Evolutionary conservation across 2,113 vertebrate species (phyloP), one percentile per base, ranked within the genome.

Genomic region (Pelecanus crispus): DNA sequence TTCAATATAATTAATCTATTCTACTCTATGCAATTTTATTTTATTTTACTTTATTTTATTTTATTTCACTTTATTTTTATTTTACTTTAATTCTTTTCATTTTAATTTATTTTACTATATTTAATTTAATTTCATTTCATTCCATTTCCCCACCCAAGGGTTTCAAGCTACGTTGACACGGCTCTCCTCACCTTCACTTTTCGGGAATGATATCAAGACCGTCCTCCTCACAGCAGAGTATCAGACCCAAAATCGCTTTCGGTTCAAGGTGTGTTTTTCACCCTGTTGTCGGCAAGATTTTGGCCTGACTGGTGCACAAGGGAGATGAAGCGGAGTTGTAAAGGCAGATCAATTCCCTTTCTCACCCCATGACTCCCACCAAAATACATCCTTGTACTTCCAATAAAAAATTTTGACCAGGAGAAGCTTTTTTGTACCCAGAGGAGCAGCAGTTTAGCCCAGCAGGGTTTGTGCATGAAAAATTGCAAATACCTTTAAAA

Each of bases 241-340:
- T 96, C 98, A 99, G 97, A 97, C 99, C 24, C 26, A 56, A 52
- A 99, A 98, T 77, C 98, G 99, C 18, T 97, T 99, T 38, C 97
- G 96, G n/a, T 99, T 99, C 93, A 99, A 98, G 99, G 99, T 99
- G 75, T 74, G 56, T 34, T 42, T 49, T 9, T 65, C 67, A 8
- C 12, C 9, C 10, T 7, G 20, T 14, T n/a, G 13, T 10, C 1
- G 5, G 22, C 17, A 15, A 12, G 42, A 19, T n/a, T 34, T 34
- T 24, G 28, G 36, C 19, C 36, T 22, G 50, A 11, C 52, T 7
- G 20, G 38, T 10, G 13, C 31, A 11, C 5, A 8, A 22, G 17
- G 40, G 40, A 47, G 42, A 3, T 5, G 34, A 38, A 10, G 34
- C 1, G 40, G 56, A 34, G 28, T 18, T n/a, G 18, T 28, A 17